Evolutionary conservation across 2,888 invertebrate species (phyloP), one percentile per base, ranked within the genome.

Genomic region (Penaeus monodon): DNA sequence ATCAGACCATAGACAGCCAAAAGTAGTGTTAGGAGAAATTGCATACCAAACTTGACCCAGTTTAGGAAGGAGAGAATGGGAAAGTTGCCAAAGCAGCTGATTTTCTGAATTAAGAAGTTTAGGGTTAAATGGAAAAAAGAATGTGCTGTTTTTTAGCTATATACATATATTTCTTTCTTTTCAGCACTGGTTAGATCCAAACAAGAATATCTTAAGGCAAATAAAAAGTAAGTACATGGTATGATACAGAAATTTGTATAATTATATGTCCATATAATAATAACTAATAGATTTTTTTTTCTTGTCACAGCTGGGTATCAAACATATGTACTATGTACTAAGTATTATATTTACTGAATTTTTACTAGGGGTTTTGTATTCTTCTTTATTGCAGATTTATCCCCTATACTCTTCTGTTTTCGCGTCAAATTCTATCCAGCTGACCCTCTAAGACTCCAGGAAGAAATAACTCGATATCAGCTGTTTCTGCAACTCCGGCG

Each of bases 341-440:
- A 12, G 10, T 68, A 70, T 20, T 70, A 3, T n/a, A 4, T 70
- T 29, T 70, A 57, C 14, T 17, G 57, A 57, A 22, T 70, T 3
- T 70, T 14, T 70, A 22, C 22, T 29, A 29, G n/a, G 1, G n/a
- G 3, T 29, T n/a, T 29, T 44, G 44, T 44, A 44, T 44, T 44
- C 8, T 10, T 70, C 44, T 70, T 85, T 90, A 86, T 93, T 94
- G 22, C 94, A 97, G 98, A 98, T 93, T 95, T 98, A 91, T 96
- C 97, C 91, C 97, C 97, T 89, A 96, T 97, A 92, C 93, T 98
- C 89, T 97, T 99, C 92, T 98, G 98, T 93, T 97, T 99, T 93
- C 96, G 99, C 90, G 97, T 99, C 90, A 99, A 99, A 94, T 99
- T 98, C 93, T 99, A 99, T 93, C 99, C 99, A 27, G 97, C 97